Percentiles rank a stretch among this genome's conserved stretches.
phyloP scores from a whole-genome alignment of 2,797 vertebrate species.

The Anabas testudineus region DNA sequence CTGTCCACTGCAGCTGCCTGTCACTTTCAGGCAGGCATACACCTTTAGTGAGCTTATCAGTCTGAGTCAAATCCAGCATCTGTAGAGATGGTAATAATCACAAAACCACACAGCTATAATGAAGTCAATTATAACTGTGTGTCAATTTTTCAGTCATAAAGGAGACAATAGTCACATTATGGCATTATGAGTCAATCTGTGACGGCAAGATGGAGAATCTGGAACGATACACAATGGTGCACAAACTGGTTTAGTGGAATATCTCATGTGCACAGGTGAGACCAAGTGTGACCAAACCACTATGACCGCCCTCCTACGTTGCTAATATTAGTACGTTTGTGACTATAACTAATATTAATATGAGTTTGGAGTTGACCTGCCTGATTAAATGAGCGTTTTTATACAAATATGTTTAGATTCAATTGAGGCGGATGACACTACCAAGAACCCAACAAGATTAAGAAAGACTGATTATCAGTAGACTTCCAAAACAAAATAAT shows the following conservation, averaged over 20 bases:
- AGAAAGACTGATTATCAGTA: background rate
- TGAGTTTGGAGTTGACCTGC: background rate
- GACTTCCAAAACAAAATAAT: background rate
- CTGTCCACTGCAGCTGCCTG: too few relatives aligned
- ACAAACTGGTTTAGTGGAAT: slow-evolving; percentile 5
- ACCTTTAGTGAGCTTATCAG: too few relatives aligned
- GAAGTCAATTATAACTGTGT: too few relatives aligned
- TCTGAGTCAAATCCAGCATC: too few relatives aligned
- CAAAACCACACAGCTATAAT: background rate
- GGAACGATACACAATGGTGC: background rate
- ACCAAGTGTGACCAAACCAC: background rate
- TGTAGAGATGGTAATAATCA: background rate
- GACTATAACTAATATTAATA: too few relatives aligned
- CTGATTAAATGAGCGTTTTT: background rate
- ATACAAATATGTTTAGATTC: background rate
- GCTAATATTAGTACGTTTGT: slow-evolving; percentile 18
- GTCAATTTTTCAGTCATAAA: slow-evolving; percentile 20
- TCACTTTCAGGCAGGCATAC: too few relatives aligned
- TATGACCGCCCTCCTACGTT: background rate
- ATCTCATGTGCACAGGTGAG: slow-evolving; percentile 3
- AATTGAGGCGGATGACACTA: background rate
- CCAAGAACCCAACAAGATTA: background rate
- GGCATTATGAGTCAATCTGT: background rate
- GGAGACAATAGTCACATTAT: background rate
- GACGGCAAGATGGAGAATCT: slow-evolving; percentile 4